These are phyloP conservation scores for Mesodorylaimus sp. DNA, from an alignment of 2,888 invertebrate genomes.

Conservation along the genomic window DNA sequence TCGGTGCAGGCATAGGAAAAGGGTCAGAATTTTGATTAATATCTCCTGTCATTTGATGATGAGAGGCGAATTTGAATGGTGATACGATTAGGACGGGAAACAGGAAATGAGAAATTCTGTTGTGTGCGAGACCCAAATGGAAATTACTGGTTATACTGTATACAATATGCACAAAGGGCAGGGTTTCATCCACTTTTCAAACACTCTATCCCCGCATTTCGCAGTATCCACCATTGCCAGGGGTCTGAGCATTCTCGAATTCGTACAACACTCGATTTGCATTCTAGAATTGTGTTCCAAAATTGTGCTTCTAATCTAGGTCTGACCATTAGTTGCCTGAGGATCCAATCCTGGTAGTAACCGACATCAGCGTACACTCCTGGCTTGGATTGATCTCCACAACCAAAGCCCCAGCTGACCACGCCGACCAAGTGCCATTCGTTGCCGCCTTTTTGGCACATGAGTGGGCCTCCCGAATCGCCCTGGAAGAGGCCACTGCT, in stretches of 20 bases:
- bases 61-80: no score
- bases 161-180: no score
- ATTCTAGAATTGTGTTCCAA: neutral
- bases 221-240: neutral
- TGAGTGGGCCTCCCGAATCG: conserved; percentile 1
- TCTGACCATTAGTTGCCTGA: neutral
- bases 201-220: neutral
- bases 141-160: no score
- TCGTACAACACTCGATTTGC: neutral
- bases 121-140: no score
- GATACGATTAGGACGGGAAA: no score
- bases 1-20: no score
- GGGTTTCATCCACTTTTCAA: neutral
- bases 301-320: neutral
- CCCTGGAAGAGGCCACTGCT: neutral
- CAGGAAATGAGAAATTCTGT: no score
- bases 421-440: neutral
- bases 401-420: conserved; percentile 7
- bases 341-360: neutral
- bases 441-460: neutral
- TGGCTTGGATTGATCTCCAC: neutral
- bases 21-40: no score
- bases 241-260: neutral
- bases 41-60: no score
- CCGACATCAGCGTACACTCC: conserved; percentile 2